These are phyloP conservation scores for Metridium senile DNA, from an alignment of 92 coral and sea anemone species.

Conservation along the genomic window DNA sequence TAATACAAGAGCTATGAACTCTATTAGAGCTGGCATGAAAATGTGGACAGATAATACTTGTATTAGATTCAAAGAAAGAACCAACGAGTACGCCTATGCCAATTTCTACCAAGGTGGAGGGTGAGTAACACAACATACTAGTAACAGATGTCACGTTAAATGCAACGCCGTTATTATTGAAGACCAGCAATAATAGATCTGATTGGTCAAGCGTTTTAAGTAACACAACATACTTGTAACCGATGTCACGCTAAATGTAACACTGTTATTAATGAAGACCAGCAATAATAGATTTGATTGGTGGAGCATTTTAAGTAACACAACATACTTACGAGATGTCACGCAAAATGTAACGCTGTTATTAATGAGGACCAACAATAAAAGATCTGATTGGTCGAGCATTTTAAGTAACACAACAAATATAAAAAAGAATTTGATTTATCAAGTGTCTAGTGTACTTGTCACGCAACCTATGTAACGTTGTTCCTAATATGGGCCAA, in stretches of 20 bases:
- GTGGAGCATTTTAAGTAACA: neutral
- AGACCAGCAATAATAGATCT: too few species aligned
- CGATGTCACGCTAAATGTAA: neutral
- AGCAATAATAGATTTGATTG: too few species aligned
- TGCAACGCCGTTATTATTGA: neutral
- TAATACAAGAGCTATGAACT: conserved; percentile 56
- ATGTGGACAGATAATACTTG: conserved; percentile 91
- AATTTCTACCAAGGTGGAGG: conserved; percentile 69
- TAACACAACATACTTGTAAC: neutral
- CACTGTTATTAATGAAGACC: neutral
- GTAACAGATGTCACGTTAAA: neutral
- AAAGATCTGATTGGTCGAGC: too few species aligned
- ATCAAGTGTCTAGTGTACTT: neutral
- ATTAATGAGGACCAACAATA: too few species aligned
- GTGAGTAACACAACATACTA: conserved; percentile 29
- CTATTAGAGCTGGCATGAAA: conserved; percentile 79
- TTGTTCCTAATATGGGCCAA: too few species aligned
- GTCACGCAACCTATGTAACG: too few species aligned
- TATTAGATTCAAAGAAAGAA: conserved; percentile 59
- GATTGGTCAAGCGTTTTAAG: neutral
- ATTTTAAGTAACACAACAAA: neutral
- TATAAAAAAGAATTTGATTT: neutral
- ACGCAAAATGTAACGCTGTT: neutral
- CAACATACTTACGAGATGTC: neutral
- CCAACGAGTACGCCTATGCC: conserved; percentile 68